A percentile compares a stretch with the other conserved stretches of the same genome.
Evolutionary conservation across 2,113 vertebrate genomes (phyloP).

Genomic region (Planiliza haematocheilus): DNA sequence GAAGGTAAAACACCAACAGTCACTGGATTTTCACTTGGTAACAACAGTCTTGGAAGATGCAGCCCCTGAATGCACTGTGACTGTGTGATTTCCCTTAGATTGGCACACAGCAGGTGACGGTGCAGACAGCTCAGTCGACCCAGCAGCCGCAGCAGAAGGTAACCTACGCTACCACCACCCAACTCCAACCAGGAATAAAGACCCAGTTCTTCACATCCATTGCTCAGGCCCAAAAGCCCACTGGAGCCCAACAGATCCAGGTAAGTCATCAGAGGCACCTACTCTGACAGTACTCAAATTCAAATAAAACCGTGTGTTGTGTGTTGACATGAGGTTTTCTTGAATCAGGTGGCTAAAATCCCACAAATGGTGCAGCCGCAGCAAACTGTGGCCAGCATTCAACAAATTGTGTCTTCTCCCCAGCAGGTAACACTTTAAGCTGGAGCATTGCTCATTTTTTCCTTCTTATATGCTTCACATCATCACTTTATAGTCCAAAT

Average conservation of each 20-base stretch:
- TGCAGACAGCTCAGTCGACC: conserved; percentile 87
- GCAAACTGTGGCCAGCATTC: conserved; percentile 86
- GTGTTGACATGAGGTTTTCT: conserved; percentile 30
- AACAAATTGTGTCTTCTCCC: conserved; percentile 90
- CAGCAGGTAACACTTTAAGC: conserved; percentile 85
- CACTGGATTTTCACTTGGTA: neutral
- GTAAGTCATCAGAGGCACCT: conserved; percentile 66
- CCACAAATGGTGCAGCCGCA: conserved; percentile 90
- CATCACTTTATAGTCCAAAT: no score
- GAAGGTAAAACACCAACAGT: conserved; percentile 81
- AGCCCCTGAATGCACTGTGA: neutral
- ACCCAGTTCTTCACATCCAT: conserved; percentile 93
- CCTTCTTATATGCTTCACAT: neutral
- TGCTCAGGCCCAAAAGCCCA: conserved; percentile 89
- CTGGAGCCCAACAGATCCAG: conserved; percentile 92
- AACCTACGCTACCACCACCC: conserved; percentile 86
- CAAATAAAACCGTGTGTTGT: neutral
- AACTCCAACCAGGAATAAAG: conserved; percentile 91
- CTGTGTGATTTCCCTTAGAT: conserved; percentile 47
- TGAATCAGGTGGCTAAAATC: conserved; percentile 87
- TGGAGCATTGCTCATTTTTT: no score
- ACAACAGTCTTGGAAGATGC: no score
- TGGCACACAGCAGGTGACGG: conserved; percentile 85
- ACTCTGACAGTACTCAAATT: neutral
- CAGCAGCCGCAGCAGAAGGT: conserved; percentile 92